A percentile compares a stretch with the other conserved stretches of the same genome.
phyloP scores from a whole-genome alignment of 1,140 invertebrate species.

The Sogatella furcifera region DNA sequence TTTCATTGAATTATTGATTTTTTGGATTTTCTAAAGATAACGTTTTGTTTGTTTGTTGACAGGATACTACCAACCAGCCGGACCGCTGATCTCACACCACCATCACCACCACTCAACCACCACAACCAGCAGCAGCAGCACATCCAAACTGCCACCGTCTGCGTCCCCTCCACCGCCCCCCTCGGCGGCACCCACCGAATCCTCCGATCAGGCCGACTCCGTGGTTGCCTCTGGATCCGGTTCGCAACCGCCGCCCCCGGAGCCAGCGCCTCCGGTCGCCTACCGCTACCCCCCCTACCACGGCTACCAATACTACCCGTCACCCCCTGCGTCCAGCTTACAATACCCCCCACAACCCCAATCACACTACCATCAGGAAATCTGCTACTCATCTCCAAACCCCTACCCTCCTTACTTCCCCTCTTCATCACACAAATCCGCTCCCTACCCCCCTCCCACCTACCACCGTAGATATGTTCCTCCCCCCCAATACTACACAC shows the following conservation, averaged over 20 bases:
- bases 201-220: constrained; percentile 32
- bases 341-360: constrained; percentile 37
- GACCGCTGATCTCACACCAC: constrained; percentile 64
- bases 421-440: constrained; percentile 22
- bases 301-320: constrained; percentile 23
- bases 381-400: constrained; percentile 48
- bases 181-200: constrained; percentile 28
- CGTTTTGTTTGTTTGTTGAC: constrained; percentile 33
- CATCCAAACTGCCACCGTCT: constrained; percentile 31
- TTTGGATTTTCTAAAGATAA: too few relatives aligned
- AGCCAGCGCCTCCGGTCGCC: constrained; percentile 23
- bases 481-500: constrained; percentile 29
- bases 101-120: constrained; percentile 28
- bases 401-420: constrained; percentile 34
- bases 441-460: constrained; percentile 28
- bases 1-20: too few relatives aligned
- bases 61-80: constrained; percentile 82
- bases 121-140: constrained; percentile 18
- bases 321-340: constrained; percentile 19
- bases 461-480: constrained; percentile 27
- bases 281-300: constrained; percentile 11
- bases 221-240: constrained; percentile 34
- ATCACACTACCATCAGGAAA: constrained; percentile 38
- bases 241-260: constrained; percentile 30
- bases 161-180: constrained; percentile 31